Evolutionary conservation across 2,113 vertebrate species (phyloP), one percentile per base, ranked within the genome.

Genomic region (Azemiops feae): DNA sequence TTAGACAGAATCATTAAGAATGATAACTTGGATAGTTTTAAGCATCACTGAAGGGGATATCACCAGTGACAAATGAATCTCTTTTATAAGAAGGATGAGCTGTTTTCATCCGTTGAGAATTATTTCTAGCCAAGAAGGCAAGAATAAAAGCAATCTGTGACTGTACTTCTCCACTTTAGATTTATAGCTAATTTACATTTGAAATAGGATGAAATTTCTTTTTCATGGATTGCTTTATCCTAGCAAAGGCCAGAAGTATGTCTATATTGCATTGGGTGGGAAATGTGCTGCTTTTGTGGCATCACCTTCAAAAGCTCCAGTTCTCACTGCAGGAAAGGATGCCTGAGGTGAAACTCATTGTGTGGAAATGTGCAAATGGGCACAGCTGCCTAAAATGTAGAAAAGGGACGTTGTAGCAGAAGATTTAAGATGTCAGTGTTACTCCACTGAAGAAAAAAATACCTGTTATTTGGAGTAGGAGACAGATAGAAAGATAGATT

Each of bases 61-160:
- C 90, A 95, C 95, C 60, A 94, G 95, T 94, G 93, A 93, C 89
- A 95, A 96, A 93, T 11, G 4, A 93, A 92, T 64, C n/a, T 43
- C 85, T 93, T 90, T 93, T 30, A 88, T 60, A 27, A 86, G 74
- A 90, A 55, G 52, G 45, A 64, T 81, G 74, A 89, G 45, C 47
- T 50, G 45, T 43, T 93, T 95, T 95, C 88, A 94, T 52, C 74
- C 30, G 88, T 0, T 60, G 69, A 94, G 89, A 60, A 81, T 90
- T 91, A 89, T 91, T 95, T 89, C 89, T 93, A 74, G 81, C 39
- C 92, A 89, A 94, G 88, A 60, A 95, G 93, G 91, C 12, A 89
- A 18, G 55, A 90, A 34, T 90, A 81, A 93, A 93, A 93, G 30
- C 7, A 53, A 34, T 39, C 25, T 92, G 20, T 0, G 90, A 92